Base-by-base conservation (phyloP, 2,113 vertebrate species). In the Brienomyrus longianalis region DNA sequence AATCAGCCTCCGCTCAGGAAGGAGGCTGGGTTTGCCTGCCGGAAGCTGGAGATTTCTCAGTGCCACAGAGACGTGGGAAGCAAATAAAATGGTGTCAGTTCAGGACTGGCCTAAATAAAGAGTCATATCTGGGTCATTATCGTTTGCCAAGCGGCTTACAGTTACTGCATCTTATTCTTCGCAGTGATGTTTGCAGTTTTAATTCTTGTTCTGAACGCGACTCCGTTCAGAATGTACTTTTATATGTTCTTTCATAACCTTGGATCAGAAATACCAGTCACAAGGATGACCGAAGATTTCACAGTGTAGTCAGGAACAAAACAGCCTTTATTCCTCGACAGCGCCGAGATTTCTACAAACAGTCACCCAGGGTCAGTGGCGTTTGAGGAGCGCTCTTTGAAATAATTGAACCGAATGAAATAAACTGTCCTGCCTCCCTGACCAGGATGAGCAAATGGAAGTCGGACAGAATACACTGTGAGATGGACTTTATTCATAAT, bases 101-200 rank as follows among this genome's bases (percentile, higher is more conserved):
- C 19, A 84, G 83, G 23, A n/a, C 83, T 84, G 83, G 21, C 83
- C 83, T 84, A 23, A 84, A 84, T 84, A 48, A 31, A 84, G 39
- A 84, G 39, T 47, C 83, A 84, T 84, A 84, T 84, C 83, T 84
- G 21, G 83, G 83, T 84, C 83, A 84, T 48, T 21, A 48, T 84
- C 83, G 10, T 84, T 23, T 84, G 43, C 83, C 45, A 84, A 45
- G 45, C 39, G 7, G 8, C 83, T 84, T n/a, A 48, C 83, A 84
- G 83, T 35, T 21, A 13, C 11, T 3, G 70, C 13, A 17, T 39
- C 39, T 83, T 83, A 21, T 45, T 9, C 43, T 39, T 10, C 21
- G 45, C 39, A 21, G 80, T 83, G 80, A 84, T 84, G 83, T 84
- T 84, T 84, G 83, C 45, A 48, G 19, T 48, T 48, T 45, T 84